These are phyloP conservation scores for Tridacna gigas DNA, from an alignment of 2,888 invertebrate genomes.

Conservation along the genomic window DNA sequence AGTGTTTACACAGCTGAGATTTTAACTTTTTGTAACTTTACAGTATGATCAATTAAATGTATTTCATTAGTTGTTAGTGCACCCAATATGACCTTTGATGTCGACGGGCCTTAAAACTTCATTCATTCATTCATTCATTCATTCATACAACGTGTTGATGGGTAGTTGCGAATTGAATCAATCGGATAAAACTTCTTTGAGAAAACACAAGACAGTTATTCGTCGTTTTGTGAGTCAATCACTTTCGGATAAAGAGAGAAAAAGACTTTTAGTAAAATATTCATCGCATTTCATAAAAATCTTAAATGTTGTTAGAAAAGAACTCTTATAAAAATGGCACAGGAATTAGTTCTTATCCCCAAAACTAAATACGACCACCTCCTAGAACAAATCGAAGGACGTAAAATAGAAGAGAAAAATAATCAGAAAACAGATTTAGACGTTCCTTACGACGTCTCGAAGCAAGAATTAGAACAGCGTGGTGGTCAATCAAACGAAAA, in stretches of 20 bases:
- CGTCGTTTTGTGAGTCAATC: constrained; percentile 32
- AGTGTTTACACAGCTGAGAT: no score
- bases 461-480: background rate
- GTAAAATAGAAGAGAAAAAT: background rate
- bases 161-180: constrained; percentile 5
- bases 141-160: constrained; percentile 23
- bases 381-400: constrained; percentile 16
- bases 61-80: no score
- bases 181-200: constrained; percentile 22
- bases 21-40: no score
- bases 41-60: no score
- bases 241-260: constrained; percentile 21
- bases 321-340: constrained; percentile 34
- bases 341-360: constrained; percentile 42
- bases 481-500: background rate
- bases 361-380: constrained; percentile 51
- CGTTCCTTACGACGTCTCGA: background rate
- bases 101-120: no score
- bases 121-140: no score
- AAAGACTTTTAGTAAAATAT: constrained; percentile 33
- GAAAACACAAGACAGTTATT: constrained; percentile 36
- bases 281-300: constrained; percentile 32
- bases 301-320: constrained; percentile 23
- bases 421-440: background rate
- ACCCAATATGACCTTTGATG: no score